Conservation (phyloP, 30 jellyfish, hydroid and myxozoan species). For the Rhopilema esculentum region DNA sequence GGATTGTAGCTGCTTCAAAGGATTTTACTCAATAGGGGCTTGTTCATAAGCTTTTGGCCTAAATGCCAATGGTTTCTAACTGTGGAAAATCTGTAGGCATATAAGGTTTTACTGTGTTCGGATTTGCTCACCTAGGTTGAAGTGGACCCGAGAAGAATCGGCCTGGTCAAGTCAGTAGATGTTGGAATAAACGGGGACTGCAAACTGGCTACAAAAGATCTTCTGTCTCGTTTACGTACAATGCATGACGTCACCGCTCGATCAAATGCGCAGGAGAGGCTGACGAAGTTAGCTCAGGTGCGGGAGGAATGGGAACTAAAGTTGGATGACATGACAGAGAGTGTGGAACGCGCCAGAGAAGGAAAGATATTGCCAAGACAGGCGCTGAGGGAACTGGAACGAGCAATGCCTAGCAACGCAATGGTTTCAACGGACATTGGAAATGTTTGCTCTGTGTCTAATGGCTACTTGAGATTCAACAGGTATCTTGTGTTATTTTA, state of each 20-base stretch:
- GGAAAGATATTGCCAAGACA: slow-evolving; percentile 74
- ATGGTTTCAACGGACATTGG: slow-evolving; percentile 90
- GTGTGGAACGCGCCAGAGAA: slow-evolving; percentile 47
- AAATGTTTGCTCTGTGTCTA: slow-evolving; percentile 83
- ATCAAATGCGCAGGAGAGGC: slow-evolving; percentile 59
- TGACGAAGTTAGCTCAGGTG: slow-evolving; percentile 52
- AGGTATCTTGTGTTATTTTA: neutral
- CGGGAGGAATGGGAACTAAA: slow-evolving; percentile 69
- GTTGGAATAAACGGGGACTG: slow-evolving; percentile 84
- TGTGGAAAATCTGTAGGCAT: too few species aligned
- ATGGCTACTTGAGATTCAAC: slow-evolving; percentile 73
- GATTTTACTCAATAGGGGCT: too few species aligned
- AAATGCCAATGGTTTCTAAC: too few species aligned
- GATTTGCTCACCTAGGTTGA: slow-evolving; percentile 29
- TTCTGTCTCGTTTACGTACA: slow-evolving; percentile 57
- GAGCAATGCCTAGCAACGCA: slow-evolving; percentile 85
- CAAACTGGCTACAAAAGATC: slow-evolving; percentile 61
- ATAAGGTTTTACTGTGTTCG: neutral
- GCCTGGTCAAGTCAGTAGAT: slow-evolving; percentile 76
- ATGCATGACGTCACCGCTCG: slow-evolving; percentile 60
- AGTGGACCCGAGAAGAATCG: slow-evolving; percentile 78
- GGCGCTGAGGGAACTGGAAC: slow-evolving; percentile 79
- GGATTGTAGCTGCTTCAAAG: too few species aligned
- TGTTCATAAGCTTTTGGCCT: too few species aligned
- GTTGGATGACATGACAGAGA: slow-evolving; percentile 75